These are phyloP conservation scores for Heterodera schachtii DNA, from an alignment of 1,140 invertebrate species.

Conservation along the genomic window DNA sequence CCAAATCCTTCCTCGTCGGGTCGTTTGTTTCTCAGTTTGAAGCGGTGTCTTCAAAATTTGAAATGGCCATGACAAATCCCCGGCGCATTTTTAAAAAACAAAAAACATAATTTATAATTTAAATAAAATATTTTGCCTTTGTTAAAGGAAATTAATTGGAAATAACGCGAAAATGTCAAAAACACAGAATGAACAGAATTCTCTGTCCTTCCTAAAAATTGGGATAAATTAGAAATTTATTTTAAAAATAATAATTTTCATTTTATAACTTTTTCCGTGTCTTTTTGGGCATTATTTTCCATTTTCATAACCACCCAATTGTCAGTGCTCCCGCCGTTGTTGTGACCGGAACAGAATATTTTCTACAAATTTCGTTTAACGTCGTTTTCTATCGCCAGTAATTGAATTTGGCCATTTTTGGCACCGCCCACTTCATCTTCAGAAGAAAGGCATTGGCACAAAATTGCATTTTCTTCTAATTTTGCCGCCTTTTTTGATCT, in stretches of 20 bases:
- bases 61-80: background rate
- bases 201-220: too few species aligned
- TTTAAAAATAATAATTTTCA: too few species aligned
- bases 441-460: slow-evolving; percentile 9
- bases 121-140: background rate
- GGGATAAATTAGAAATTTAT: too few species aligned
- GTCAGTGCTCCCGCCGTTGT: background rate
- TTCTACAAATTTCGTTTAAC: background rate
- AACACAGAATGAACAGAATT: background rate
- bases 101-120: background rate
- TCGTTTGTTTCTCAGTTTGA: background rate
- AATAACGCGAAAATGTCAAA: background rate
- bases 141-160: too few species aligned
- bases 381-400: background rate
- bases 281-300: too few species aligned
- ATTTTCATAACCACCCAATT: background rate
- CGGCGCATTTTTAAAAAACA: background rate
- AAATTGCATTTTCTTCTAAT: background rate
- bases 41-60: background rate
- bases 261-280: too few species aligned
- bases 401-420: slow-evolving; percentile 2
- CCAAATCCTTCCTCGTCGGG: background rate
- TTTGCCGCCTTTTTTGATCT: background rate
- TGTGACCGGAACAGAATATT: slow-evolving; percentile 1
- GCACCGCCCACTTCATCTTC: background rate